Conservation (phyloP, 2,113 vertebrate species). For the Polypterus senegalus region DNA sequence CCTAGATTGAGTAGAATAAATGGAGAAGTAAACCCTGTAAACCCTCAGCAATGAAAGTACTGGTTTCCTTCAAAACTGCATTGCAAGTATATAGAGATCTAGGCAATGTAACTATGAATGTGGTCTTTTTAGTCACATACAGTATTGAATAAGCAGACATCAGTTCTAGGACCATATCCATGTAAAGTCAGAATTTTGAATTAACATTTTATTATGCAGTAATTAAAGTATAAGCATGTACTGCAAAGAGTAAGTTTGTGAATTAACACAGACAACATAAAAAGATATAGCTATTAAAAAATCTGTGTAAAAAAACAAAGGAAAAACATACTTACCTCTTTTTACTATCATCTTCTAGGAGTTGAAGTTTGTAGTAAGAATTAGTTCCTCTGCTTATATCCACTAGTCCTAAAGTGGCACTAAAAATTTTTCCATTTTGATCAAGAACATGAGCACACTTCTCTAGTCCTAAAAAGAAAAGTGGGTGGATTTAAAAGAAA, state of each 20-base stretch:
- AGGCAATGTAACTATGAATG: no score
- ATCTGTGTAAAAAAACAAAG: not conserved
- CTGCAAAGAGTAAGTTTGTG: not conserved
- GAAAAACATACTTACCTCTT: slow-evolving; percentile 51
- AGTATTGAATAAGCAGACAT: no score
- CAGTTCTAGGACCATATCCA: not conserved
- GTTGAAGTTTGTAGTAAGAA: slow-evolving; percentile 94
- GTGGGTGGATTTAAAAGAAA: not conserved
- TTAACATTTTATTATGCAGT: not conserved
- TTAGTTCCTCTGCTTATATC: slow-evolving; percentile 90
- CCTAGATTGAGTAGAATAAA: no score
- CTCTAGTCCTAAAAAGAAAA: slow-evolving; percentile 63
- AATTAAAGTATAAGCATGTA: not conserved
- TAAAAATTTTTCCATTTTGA: slow-evolving; percentile 86
- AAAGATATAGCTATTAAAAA: not conserved
- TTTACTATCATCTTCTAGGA: slow-evolving; percentile 85
- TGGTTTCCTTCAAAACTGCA: no score
- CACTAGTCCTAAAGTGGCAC: slow-evolving; percentile 85
- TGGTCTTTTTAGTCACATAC: no score
- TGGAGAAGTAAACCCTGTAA: no score
- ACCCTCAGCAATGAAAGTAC: no score
- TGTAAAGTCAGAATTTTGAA: not conserved
- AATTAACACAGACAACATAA: not conserved
- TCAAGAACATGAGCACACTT: slow-evolving; percentile 89
- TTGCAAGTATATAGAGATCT: no score